Evolutionary conservation across 2,888 invertebrate genomes (phyloP), one percentile per base, ranked within the genome.

Genomic region (Synergus laeviventris): DNA sequence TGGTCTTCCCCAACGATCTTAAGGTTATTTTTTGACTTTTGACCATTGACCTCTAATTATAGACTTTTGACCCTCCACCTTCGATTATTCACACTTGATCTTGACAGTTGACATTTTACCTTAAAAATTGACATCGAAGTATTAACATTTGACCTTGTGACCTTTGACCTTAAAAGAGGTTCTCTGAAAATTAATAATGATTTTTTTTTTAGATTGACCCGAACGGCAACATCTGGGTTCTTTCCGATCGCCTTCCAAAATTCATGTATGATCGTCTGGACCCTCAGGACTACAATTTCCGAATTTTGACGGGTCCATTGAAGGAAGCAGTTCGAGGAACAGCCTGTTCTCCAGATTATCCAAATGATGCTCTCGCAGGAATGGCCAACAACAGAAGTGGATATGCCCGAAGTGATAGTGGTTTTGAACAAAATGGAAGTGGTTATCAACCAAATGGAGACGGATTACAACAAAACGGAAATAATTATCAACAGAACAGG

Each of bases 1-100:
- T 96, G 94, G 92, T 96, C 0, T 96, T 95, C 84, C 95, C 96
- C 2, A 95, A 95, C 73, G 96, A 96, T 82, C 92, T 96, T 1
- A 96, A 96, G 90, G 95, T 96, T 83, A 21, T 76, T 75, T 78
- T 18, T 66, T 49, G 14, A 49, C 45, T 9, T 49, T 42, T 39
- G 8, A 3, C 14, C 31, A 14, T 36, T 1, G n/a, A 14, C 2
- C 9, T 21, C 21, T 14, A 7, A 3, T 36, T n/a, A 24, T 45
- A 21, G 14, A 36, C 3, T 18, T 39, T 21, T 42, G 1, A n/a
- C n/a, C n/a, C n/a, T n/a, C n/a, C n/a, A n/a, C n/a, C n/a, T n/a
- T n/a, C n/a, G n/a, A n/a, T n/a, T n/a, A n/a, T n/a, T n/a, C n/a
- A n/a, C n/a, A n/a, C n/a, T n/a, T n/a, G n/a, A n/a, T n/a, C n/a